phyloP scores from a whole-genome alignment of 2,113 vertebrate genomes.

The Ceratotherium simum region DNA sequence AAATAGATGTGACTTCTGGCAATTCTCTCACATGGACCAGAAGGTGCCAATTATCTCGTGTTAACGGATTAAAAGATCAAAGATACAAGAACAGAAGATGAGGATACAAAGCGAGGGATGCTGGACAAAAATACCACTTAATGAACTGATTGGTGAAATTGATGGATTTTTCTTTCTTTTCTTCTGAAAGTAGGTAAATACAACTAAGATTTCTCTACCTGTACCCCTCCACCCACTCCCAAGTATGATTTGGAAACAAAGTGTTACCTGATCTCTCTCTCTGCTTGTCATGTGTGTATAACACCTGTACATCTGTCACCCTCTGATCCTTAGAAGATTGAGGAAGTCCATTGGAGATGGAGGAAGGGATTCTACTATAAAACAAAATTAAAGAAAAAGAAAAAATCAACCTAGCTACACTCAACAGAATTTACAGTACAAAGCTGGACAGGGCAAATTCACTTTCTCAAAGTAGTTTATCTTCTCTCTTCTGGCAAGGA shows the following conservation, averaged over 20 bases:
- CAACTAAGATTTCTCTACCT: not conserved
- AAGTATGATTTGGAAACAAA: not conserved
- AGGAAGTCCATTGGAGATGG: not conserved
- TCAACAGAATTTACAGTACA: not conserved
- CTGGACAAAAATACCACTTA: not conserved
- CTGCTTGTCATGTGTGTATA: not conserved
- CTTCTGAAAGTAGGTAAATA: not conserved
- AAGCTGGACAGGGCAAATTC: not conserved
- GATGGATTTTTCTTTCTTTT: not conserved
- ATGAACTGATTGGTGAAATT: not conserved
- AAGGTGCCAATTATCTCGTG: not conserved
- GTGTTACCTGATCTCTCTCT: not conserved
- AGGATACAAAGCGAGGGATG: not conserved
- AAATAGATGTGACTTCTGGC: constrained; percentile 16
- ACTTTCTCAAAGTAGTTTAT: not conserved
- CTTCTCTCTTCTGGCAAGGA: not conserved
- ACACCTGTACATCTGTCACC: no score
- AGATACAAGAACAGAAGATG: not conserved
- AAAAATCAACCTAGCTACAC: not conserved
- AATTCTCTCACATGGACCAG: not conserved
- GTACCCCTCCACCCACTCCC: not conserved
- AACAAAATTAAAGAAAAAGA: not conserved
- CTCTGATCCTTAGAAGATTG: not conserved
- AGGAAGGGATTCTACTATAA: not conserved
- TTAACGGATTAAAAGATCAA: constrained; percentile 30